Evolutionary conservation across 1,140 invertebrate genomes (phyloP), one percentile per base, ranked within the genome.

Genomic region (Magallana gigas): DNA sequence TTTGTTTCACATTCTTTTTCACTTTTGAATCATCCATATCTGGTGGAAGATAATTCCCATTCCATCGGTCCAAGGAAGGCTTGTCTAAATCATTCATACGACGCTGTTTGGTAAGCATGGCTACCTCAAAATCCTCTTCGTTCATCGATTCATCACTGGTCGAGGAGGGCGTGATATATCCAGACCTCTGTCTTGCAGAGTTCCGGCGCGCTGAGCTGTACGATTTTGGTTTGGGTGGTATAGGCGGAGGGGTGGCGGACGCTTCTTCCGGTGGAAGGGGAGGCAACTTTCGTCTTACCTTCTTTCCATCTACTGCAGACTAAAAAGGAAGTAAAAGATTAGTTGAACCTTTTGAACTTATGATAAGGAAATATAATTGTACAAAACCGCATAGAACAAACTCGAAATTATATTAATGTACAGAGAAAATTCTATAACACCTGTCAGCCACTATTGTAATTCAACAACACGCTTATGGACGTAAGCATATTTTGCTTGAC

Each of bases 211-310:
- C 59, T 57, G 82, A 12, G 60, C 87, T 90, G 48, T 84, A 84
- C 86, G 86, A 84, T 86, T 88, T 88, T 8, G 85, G n/a, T 83
- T 90, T 90, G 23, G 57, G 59, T 58, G 71, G 29, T 59, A 57
- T 82, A 11, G 83, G 62, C 12, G 86, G 57, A 14, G 85, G 71
- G 14, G 64, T 84, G 16, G 88, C 14, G 7, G 62, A 59, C 89
- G 96, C 96, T 90, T 96, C 96, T 84, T 96, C 96, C 0, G 95
- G 92, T 1, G 96, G 96, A 60, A 96, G 95, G 18, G 95, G 94
- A 3, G 96, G 96, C 23, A 96, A 92, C 90, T 96, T 96, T 62
- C 96, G 92, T 48, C 96, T 92, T 86, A 96, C 95, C 84, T 96
- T 94, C 57, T 95, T 94, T 2, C 83, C 57, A 6, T 92, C 91